Base-by-base conservation (phyloP, 2,113 vertebrate genomes). In the Engraulis encrasicolus region DNA sequence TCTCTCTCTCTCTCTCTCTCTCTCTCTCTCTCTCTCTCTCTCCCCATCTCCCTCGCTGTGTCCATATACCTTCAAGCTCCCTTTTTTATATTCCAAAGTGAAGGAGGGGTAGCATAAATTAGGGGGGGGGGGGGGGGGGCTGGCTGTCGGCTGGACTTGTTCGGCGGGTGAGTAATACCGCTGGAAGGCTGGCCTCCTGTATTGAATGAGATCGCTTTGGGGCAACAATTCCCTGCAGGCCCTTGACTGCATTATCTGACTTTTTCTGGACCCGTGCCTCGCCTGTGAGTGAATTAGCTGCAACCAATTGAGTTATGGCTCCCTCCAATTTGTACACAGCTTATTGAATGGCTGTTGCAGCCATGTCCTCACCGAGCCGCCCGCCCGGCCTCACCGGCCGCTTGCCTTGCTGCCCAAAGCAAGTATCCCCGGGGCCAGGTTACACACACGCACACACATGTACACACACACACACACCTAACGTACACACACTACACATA, bases 231-330 rank as follows among this genome's bases (percentile, higher is more conserved):
- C 92, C 92, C 94, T 83, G 87, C 89, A 89, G 92, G 90, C 92
- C n/a, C 89, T 90, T 91, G 87, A 89, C 92, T 93, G 90, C 92
- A 92, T 95, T 95, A 92, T 93, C 91, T 88, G 92, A 92, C 91
- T 93, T 93, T n/a, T 94, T 92, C 91, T 95, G 94, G 93, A 92
- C 89, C 92, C 83, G 77, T 92, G 93, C 92, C 92, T 91, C 37
- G 52, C 86, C 90, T 85, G 54, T 91, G 92, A 94, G 92, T 93
- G 92, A 95, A 95, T 96, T 94, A 95, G 91, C 92, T 89, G 91
- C 89, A 90, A 90, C n/a, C 91, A 88, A 94, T 91, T 95, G 94
- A 95, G 92, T 95, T 94, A 95, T 95, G 91, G 93, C 92, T 93
- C 87, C 91, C 90, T 94, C 91, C 91, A 92, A 92, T 94, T 95